Evolutionary conservation across 2,888 invertebrate species (phyloP), one percentile per base, ranked within the genome.

Genomic region (Watsonalla cultraria): DNA sequence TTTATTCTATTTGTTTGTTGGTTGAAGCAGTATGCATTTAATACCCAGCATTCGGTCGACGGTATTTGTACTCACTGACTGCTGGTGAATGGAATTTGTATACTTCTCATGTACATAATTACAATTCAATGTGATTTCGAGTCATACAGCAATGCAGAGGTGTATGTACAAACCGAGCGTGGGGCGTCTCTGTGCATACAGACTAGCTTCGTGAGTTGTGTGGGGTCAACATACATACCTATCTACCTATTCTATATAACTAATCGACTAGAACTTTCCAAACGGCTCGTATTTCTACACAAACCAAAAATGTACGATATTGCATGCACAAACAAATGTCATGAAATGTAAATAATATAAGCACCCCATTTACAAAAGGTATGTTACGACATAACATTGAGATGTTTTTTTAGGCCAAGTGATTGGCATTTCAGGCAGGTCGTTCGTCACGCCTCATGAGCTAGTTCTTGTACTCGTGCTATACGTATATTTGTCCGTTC

Each of bases 331-430:
- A 42, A 42, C 42, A 42, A 42, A 42, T 42, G 11, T 42, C 42
- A 42, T 42, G 42, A 42, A 51, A 45, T 11, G 33, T 24, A 50
- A 48, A 48, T 13, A 48, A 35, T 35, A 35, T 52, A 66, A 70
- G 61, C 68, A 74, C 70, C 72, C 65, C 63, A 74, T 78, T 80
- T 71, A 69, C 60, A 66, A 62, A 59, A 70, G 63, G 58, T 42
- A 57, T 64, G 62, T 81, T 84, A 66, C 78, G 65, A 79, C 71
- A 82, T 72, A 73, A 64, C 68, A 82, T 74, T 78, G 76, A 82
- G 78, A 78, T 82, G 76, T 82, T 85, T 77, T 42, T 86, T 87
- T 86, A 76, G 82, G 82, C 77, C 80, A 84, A 82, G 82, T 80
- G 86, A 87, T 83, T 86, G 86, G 80, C 72, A 80, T 80, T 80